phyloP scores from a whole-genome alignment of 2,113 vertebrate genomes.

The Sylvilagus bachmani region DNA sequence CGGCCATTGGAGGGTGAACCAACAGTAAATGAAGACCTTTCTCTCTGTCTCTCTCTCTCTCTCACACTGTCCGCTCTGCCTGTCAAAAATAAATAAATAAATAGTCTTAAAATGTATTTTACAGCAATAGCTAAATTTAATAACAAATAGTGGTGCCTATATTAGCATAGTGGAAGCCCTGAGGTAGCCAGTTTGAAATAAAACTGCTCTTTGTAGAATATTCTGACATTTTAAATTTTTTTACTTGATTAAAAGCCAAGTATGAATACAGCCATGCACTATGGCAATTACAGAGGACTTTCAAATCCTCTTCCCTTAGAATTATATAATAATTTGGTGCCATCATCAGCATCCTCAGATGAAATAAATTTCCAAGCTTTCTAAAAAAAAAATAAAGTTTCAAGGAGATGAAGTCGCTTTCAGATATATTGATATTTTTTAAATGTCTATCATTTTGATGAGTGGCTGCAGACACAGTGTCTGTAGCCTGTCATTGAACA shows the following conservation, averaged over 20 bases:
- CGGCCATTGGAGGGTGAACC: too few species aligned
- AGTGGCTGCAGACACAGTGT: slow-evolving; percentile 46
- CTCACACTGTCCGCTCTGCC: too few species aligned
- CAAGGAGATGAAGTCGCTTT: slow-evolving; percentile 16
- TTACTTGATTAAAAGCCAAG: slow-evolving; percentile 46
- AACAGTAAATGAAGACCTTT: too few species aligned
- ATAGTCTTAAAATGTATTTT: slow-evolving; percentile 7
- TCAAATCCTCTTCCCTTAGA: not conserved
- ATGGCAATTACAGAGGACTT: not conserved
- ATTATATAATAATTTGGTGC: slow-evolving; percentile 27
- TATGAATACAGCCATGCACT: not conserved
- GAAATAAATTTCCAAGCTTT: slow-evolving; percentile 34
- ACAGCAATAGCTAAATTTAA: not conserved
- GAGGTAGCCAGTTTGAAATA: slow-evolving; percentile 42
- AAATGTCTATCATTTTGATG: slow-evolving; percentile 5
- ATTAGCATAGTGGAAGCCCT: not conserved
- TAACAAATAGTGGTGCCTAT: not conserved
- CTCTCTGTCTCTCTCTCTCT: too few species aligned
- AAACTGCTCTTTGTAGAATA: slow-evolving; percentile 36
- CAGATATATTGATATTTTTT: not conserved
- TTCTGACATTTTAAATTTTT: slow-evolving; percentile 56
- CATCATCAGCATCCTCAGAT: not conserved
- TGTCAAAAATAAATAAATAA: slow-evolving; percentile 9
- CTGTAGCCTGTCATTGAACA: slow-evolving; percentile 9
- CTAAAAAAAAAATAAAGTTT: slow-evolving; percentile 15